Evolutionary conservation across 2,113 vertebrate species (phyloP), one percentile per base, ranked within the genome.

Genomic region (Apodemus sylvaticus): DNA sequence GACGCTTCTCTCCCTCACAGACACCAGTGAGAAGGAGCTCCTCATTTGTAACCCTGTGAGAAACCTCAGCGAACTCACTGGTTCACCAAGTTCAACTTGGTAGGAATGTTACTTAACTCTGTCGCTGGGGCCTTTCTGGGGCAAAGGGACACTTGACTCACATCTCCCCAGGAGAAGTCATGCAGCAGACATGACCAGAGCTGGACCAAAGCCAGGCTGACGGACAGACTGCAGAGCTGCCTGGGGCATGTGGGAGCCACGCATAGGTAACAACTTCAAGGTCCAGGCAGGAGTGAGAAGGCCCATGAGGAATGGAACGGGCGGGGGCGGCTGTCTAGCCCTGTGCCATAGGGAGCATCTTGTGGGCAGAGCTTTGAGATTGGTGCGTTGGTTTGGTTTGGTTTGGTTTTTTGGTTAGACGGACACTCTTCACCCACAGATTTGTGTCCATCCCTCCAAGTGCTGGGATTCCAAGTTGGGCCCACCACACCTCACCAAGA

Each of bases 121-220:
- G 14, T 89, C 20, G 2, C 1, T 36, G 51, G 24, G 2, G 13
- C 86, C 68, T 16, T 70, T 73, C 51, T 31, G 68, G 36, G 24
- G 51, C 11, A 14, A 73, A 42, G 53, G 17, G 34, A 55, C 1
- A 4, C 16, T 1, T 1, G 24, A 48, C 22, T 71, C 66, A 55
- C 14, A 39, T 29, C 68, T 73, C n/a, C 51, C 51, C 51, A 58
- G 64, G 66, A 16, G 71, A 53, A 55, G 66, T 55, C 68, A 58
- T 20, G 51, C 9, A 16, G 19, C 5, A 31, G 48, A n/a, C 0
- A 1, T n/a, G 9, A 6, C 29, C 45, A 1, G 7, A 0, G 53
- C 83, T 6, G 60, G 19, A 24, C 12, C 29, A 53, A 71, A 34
- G 81, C 66, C 9, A 5, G 0, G 14, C 20, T 2, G 8, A 53